Evolutionary conservation across 2,797 vertebrate species (phyloP).

Genomic region (Ataeniobius toweri): DNA sequence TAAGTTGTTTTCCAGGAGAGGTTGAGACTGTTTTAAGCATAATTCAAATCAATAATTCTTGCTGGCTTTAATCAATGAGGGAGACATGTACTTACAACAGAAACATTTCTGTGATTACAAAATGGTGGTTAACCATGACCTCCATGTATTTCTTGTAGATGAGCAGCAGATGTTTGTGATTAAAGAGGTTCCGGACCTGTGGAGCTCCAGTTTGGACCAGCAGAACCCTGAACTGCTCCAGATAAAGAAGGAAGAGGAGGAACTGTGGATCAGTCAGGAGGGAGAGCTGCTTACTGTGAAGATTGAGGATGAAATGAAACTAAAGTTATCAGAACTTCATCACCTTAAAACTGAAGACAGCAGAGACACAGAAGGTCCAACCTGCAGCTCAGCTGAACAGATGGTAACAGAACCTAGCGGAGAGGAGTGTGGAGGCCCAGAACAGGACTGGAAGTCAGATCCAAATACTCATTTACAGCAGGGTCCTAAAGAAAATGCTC

Average conservation of each 20-base stretch:
- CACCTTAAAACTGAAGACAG: neutral
- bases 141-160: neutral
- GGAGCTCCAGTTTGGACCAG: neutral
- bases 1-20: too few relatives aligned
- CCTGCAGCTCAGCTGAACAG: neutral
- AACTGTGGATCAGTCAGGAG: slow-evolving; percentile 1
- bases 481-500: neutral
- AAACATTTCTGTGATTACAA: too few relatives aligned
- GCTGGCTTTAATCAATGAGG: too few relatives aligned
- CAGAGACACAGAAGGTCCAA: slow-evolving; percentile 10
- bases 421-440: neutral
- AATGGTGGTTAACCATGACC: too few relatives aligned
- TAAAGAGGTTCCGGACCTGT: neutral
- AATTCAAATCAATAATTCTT: too few relatives aligned
- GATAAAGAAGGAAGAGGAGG: slow-evolving; percentile 16
- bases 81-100: too few relatives aligned
- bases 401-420: neutral
- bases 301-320: slow-evolving; percentile 2
- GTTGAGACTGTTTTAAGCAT: too few relatives aligned
- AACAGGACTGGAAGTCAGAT: neutral
- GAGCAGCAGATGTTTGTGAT: neutral
- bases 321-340: neutral
- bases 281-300: neutral
- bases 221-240: neutral
- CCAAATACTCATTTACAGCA: neutral